Base-by-base conservation (phyloP, 2,888 invertebrate genomes). In the Entomobrya multifasciata region DNA sequence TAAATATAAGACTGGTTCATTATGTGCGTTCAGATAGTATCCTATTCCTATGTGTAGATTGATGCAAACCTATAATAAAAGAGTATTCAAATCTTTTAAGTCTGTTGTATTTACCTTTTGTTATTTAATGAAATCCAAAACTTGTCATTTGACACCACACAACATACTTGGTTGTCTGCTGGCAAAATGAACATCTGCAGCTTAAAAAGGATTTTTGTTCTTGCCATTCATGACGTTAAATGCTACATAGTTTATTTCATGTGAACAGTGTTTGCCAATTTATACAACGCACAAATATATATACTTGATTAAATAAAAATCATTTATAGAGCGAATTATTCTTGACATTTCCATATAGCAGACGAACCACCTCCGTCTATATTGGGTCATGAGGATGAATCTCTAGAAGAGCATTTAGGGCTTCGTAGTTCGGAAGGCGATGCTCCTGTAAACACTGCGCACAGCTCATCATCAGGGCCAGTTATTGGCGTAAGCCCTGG, bases 351-450 rank as follows among this genome's bases (percentile, higher is more conserved):
- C 17, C 47, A 47, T 25, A 3, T 17, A 55, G 62, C 70, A 44
- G 83, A 77, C 41, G 83, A 84, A 17, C 77, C 76, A 76, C 41
- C 36, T 52, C 67, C 47, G 13, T 27, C 80, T 41, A 17, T 41
- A 20, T 41, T 20, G 22, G 77, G 52, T 2, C 65, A 67, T 57
- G 87, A 80, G 49, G 87, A 87, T 8, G 89, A 89, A 55, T 83
- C 84, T 36, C 60, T 89, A 36, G 89, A 89, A 65, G 87, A 88
- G 5, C 82, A 88, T n/a, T 55, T 89, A 15, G 81, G 89, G 27
- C 72, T 89, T n/a, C 36, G 83, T 17, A 30, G 41, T 22, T 11
- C 70, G 11, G 65, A 55, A n/a, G 70, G 80, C 17, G 86, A 83
- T 36, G 55, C 67, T 44, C 88, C 83, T 10, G 70, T 74, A 36